A percentile compares a stretch with the other conserved stretches of the same genome.
These are phyloP conservation scores for Halcyon leucocephala DNA, from an alignment of 2,797 vertebrate genomes.

Conservation along the genomic window DNA sequence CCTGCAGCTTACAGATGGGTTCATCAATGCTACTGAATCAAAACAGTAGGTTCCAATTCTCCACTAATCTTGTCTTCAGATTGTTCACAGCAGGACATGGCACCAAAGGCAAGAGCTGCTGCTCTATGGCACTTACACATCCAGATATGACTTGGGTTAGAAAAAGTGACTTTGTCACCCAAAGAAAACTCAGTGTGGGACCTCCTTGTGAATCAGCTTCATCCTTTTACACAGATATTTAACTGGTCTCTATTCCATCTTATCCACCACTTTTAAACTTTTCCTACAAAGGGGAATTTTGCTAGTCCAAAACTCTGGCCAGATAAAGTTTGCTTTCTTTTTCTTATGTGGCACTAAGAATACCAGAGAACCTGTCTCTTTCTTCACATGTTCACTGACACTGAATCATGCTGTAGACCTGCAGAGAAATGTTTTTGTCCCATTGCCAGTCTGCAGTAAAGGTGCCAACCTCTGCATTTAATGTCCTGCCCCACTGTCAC, in stretches of 20 bases:
- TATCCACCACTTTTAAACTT: neutral
- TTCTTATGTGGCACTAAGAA: neutral
- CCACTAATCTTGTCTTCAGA: conserved; percentile 25
- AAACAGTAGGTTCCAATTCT: conserved; percentile 44
- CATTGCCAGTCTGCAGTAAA: neutral
- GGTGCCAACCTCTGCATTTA: neutral
- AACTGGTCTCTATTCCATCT: neutral
- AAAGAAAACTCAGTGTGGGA: neutral
- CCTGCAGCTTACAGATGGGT: conserved; percentile 22
- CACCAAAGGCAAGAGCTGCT: neutral
- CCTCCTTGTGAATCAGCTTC: neutral
- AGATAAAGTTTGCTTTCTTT: neutral
- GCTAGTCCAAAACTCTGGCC: neutral
- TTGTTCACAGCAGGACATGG: conserved; percentile 4
- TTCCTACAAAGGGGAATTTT: neutral
- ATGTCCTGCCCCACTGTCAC: neutral
- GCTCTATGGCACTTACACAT: neutral
- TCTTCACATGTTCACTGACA: neutral
- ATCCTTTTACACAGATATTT: neutral
- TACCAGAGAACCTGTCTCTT: neutral
- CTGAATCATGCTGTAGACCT: neutral
- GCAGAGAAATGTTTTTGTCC: neutral
- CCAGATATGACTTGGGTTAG: neutral
- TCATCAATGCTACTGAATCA: neutral
- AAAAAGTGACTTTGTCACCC: neutral